Conservation (phyloP, 2,797 vertebrate genomes). For the Lindbergichthys nudifrons region DNA sequence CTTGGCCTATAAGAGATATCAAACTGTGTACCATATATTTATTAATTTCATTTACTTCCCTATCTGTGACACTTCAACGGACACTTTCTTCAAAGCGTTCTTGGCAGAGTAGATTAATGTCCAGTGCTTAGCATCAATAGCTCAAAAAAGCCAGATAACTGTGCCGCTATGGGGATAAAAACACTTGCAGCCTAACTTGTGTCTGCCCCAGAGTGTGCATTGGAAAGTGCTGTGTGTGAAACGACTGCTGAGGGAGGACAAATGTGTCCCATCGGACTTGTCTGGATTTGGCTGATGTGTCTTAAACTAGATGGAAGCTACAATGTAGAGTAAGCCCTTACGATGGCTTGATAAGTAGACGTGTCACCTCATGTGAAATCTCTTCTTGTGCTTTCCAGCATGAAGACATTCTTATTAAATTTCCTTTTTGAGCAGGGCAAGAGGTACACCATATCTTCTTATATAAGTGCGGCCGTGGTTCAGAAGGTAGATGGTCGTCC, state of each 20-base stretch:
- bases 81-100: conserved; percentile 78
- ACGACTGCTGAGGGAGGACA: conserved; percentile 41
- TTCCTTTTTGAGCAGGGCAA: background rate
- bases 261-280: conserved; percentile 26
- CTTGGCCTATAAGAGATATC: conserved; percentile 74
- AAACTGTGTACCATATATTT: conserved; percentile 77
- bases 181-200: conserved; percentile 49
- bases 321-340: conserved; percentile 26
- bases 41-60: conserved; percentile 75
- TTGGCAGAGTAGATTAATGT: conserved; percentile 81
- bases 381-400: background rate
- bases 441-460: background rate
- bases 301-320: conserved; percentile 37
- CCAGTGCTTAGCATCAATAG: conserved; percentile 76
- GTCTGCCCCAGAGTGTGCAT: conserved; percentile 35
- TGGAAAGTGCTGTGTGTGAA: conserved; percentile 30
- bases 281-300: conserved; percentile 48
- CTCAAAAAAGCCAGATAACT: conserved; percentile 78
- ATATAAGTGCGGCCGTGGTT: too few species aligned
- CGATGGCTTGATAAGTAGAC: conserved; percentile 6
- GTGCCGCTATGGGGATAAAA: conserved; percentile 62
- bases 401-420: background rate
- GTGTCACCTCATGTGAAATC: background rate
- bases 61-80: conserved; percentile 74
- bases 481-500: too few species aligned